Evolutionary conservation across 2,888 invertebrate species (phyloP).

Genomic region (Heliconius ethilla): DNA sequence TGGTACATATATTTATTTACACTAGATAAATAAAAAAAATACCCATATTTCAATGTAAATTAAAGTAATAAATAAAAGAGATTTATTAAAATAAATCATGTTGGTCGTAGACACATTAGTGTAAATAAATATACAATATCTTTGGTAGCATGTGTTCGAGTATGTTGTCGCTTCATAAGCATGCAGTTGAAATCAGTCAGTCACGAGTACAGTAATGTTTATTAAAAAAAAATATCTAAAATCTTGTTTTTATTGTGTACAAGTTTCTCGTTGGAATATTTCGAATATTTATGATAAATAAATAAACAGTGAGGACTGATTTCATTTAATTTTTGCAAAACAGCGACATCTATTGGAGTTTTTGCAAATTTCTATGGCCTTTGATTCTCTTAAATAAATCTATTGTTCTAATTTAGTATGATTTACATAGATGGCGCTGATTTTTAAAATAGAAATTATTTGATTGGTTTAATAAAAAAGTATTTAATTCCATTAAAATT

Average conservation of each 20-base stretch:
- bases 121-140: conserved; percentile 22
- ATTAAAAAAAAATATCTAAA: conserved; percentile 11
- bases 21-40: neutral
- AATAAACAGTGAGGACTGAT: conserved; percentile 60
- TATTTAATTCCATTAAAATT: neutral
- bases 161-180: conserved; percentile 43
- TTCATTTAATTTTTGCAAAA: conserved; percentile 60
- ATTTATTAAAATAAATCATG: neutral
- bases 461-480: neutral
- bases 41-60: neutral
- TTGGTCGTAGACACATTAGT: neutral
- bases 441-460: neutral
- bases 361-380: conserved; percentile 25
- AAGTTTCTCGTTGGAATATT: conserved; percentile 70
- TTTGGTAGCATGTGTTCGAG: conserved; percentile 48
- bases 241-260: conserved; percentile 45
- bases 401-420: conserved; percentile 39
- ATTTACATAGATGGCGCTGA: conserved; percentile 65
- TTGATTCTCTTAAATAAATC: conserved; percentile 29
- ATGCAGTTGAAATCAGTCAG: conserved; percentile 69
- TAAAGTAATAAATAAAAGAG: neutral
- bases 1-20: conserved; percentile 9
- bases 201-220: conserved; percentile 56
- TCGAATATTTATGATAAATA: conserved; percentile 38
- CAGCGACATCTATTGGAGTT: conserved; percentile 73